Conservation (phyloP, 2,888 invertebrate genomes). For the Zelleria hepariella region DNA sequence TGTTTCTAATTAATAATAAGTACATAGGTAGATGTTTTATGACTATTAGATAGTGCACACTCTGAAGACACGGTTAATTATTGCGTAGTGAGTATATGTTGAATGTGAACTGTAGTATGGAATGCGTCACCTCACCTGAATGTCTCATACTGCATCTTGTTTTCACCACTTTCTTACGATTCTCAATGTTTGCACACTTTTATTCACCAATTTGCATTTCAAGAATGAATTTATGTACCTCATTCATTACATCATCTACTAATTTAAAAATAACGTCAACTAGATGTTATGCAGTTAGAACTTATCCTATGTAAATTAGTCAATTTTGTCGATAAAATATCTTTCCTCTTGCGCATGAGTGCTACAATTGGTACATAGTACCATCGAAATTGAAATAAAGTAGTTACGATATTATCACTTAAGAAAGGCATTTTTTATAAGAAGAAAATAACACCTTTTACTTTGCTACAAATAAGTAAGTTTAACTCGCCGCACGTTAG, state of each 20-base stretch:
- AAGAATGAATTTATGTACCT: neutral
- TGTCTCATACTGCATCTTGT: constrained; percentile 3
- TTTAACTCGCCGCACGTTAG: too few relatives aligned
- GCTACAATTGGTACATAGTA: neutral
- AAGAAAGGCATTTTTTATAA: too few relatives aligned
- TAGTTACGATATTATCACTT: too few relatives aligned
- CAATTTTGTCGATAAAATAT: neutral
- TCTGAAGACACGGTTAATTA: neutral
- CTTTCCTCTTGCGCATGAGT: neutral
- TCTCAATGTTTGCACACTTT: neutral
- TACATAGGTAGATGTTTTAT: neutral
- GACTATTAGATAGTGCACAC: constrained; percentile 2
- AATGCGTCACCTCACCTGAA: constrained; percentile 33
- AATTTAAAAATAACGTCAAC: neutral
- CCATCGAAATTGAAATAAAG: neutral
- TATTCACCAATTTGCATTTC: neutral
- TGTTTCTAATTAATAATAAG: neutral
- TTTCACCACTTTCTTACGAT: neutral
- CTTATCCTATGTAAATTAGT: neutral
- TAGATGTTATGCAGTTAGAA: neutral
- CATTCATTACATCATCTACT: neutral
- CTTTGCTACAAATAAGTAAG: too few relatives aligned
- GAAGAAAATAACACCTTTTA: too few relatives aligned
- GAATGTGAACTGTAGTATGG: constrained; percentile 63
- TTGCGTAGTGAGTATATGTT: constrained; percentile 26